These are phyloP conservation scores for Taenioides sp. DNA, from an alignment of 2,797 vertebrate species.

Conservation along the genomic window DNA sequence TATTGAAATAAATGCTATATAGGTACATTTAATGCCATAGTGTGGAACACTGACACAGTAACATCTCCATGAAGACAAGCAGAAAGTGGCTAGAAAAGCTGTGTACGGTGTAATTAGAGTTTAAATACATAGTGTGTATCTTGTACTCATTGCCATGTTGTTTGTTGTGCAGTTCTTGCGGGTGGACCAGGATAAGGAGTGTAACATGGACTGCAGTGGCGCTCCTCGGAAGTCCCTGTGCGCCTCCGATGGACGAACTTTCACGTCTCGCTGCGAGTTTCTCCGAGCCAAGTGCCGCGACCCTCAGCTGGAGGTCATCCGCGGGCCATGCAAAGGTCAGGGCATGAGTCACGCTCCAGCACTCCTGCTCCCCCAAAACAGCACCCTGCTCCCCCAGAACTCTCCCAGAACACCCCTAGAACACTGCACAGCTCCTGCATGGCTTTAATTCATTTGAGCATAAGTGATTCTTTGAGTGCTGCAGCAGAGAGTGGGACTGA, in stretches of 20 bases:
- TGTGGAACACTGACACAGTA: no score
- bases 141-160: conserved; percentile 29
- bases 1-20: no score
- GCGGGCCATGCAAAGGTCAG: conserved; percentile 96
- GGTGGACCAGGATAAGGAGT: conserved; percentile 96
- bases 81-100: no score
- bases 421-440: conserved; percentile 34
- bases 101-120: neutral
- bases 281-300: conserved; percentile 96
- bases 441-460: conserved; percentile 72
- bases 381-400: no score
- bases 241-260: conserved; percentile 94
- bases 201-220: conserved; percentile 87
- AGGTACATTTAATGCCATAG: no score
- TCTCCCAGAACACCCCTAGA: conserved; percentile 29
- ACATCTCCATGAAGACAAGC: no score
- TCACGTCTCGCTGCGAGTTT: conserved; percentile 94
- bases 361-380: conserved; percentile 45
- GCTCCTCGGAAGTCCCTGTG: conserved; percentile 88
- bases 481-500: conserved; percentile 51
- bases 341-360: conserved; percentile 70
- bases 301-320: conserved; percentile 90
- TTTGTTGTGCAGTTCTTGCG: conserved; percentile 84
- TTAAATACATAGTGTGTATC: conserved; percentile 31
- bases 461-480: conserved; percentile 74